phyloP scores from a whole-genome alignment of 2,113 vertebrate species.

The Crotalus horridus region DNA sequence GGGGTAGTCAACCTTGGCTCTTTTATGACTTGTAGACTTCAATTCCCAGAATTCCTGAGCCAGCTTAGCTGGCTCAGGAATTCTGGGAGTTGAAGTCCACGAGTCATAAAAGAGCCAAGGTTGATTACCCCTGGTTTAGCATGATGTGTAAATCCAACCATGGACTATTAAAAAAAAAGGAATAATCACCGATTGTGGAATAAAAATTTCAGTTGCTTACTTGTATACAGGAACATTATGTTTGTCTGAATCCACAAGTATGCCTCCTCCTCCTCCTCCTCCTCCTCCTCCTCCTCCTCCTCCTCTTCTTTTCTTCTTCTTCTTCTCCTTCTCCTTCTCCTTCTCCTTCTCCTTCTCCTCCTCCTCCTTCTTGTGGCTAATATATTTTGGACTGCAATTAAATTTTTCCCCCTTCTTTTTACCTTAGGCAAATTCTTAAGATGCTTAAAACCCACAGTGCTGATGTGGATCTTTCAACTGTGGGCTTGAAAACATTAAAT shows the following conservation, averaged over 20 bases:
- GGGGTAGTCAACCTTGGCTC: no score
- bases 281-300: no score
- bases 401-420: constrained; percentile 6
- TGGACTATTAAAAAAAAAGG: background rate
- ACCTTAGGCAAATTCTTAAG: constrained; percentile 85
- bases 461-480: constrained; percentile 70
- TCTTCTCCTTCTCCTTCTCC: no score
- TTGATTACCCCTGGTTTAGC: no score
- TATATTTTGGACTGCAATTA: background rate
- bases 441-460: constrained; percentile 74
- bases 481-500: constrained; percentile 81
- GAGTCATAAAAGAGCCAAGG: no score
- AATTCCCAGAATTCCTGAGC: no score
- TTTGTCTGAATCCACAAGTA: background rate
- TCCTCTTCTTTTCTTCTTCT: no score
- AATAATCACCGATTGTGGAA: background rate
- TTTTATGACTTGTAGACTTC: no score
- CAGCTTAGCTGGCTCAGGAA: no score
- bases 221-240: background rate
- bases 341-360: no score
- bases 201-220: background rate
- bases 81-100: no score
- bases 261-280: background rate
- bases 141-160: no score
- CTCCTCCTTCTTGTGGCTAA: background rate